Conservation (phyloP, 2,797 vertebrate genomes). For the Trachurus trachurus region DNA sequence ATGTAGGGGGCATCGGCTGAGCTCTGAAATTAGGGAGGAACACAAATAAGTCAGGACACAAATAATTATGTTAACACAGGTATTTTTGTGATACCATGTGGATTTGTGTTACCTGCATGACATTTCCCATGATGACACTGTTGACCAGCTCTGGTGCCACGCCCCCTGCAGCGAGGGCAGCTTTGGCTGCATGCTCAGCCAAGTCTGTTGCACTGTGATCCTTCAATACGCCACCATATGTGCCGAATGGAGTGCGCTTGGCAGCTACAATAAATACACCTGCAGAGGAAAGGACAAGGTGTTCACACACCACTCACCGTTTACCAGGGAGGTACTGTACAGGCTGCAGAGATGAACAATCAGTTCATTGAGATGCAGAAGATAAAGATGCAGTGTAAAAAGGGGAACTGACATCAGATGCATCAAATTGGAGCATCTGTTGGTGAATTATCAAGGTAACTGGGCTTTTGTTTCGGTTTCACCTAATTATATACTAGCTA, state of each 20-base stretch:
- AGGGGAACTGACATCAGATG: neutral
- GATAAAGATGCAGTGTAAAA: neutral
- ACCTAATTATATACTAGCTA: neutral
- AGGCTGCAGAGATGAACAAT: neutral
- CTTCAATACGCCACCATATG: constrained; percentile 92
- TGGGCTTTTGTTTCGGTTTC: neutral
- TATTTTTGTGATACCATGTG: neutral
- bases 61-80: neutral
- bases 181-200: constrained; percentile 90
- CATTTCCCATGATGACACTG: constrained; percentile 94
- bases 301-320: neutral
- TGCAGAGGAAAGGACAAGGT: constrained; percentile 61
- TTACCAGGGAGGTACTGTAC: neutral
- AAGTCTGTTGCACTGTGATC: constrained; percentile 93
- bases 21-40: constrained; percentile 82
- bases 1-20: constrained; percentile 91
- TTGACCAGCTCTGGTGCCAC: constrained; percentile 91
- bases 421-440: neutral
- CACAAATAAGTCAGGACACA: constrained; percentile 1
- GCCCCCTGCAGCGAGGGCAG: constrained; percentile 90
- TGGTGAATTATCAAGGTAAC: neutral
- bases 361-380: neutral
- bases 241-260: constrained; percentile 96
- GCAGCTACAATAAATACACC: constrained; percentile 96
- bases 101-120: constrained; percentile 89